A percentile compares a stretch with the other conserved stretches of the same genome.
Evolutionary conservation across 2,797 vertebrate species (phyloP).

Genomic region (Scolopax bukidnonensis): DNA sequence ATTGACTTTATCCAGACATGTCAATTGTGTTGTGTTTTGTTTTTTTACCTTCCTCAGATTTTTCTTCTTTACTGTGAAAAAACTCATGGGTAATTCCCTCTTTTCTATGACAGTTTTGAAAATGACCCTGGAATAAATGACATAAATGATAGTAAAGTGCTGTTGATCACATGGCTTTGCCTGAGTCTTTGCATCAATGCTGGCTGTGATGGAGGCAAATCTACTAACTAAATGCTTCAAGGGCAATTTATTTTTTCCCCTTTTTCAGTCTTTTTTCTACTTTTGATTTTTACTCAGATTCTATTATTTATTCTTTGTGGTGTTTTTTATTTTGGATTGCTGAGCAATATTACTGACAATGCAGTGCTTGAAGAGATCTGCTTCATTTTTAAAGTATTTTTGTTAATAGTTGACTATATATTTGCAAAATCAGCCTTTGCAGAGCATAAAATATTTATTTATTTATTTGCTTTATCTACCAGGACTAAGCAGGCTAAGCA

Average conservation of each 20-base stretch:
- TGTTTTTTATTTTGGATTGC: neutral
- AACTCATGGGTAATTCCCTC: neutral
- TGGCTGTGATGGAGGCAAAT: neutral
- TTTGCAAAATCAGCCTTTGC: neutral
- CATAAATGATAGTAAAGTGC: neutral
- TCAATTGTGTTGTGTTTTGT: neutral
- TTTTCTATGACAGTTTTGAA: neutral
- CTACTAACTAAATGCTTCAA: neutral
- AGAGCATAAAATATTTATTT: neutral
- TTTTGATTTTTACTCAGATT: neutral
- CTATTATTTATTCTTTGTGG: neutral
- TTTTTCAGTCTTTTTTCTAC: neutral
- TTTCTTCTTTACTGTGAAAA: neutral
- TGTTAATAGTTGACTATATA: neutral
- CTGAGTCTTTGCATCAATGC: neutral
- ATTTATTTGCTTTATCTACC: neutral
- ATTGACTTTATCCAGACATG: neutral
- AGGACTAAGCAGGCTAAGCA: neutral
- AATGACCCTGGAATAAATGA: neutral
- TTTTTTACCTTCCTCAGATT: neutral
- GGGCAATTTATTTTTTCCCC: neutral
- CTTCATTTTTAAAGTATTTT: neutral
- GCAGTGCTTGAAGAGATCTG: neutral
- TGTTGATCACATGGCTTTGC: neutral
- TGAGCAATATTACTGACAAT: neutral